Base-by-base conservation (phyloP, 2,797 vertebrate genomes). In the Epinephelus awoara region DNA sequence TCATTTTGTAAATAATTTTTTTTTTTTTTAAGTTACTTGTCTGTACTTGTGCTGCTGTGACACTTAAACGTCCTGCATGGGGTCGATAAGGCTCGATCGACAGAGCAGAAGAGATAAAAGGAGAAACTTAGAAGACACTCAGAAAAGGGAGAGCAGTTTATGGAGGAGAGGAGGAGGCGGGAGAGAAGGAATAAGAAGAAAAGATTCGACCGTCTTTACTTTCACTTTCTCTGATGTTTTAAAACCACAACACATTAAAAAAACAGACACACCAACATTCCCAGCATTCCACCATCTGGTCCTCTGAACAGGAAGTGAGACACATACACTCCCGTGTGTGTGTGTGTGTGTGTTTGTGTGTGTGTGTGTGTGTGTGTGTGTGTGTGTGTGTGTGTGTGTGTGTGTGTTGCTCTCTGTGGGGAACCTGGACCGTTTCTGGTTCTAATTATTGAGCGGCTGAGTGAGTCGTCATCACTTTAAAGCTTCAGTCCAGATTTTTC, bases 371-470 rank as follows among this genome's bases (percentile, higher is more conserved):
- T 0, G 15, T 19, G 44, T 58, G 51, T 55, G 23, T 57, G 67
- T 49, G 72, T 67, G 72, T 75, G 63, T 67, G 72, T 67, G 54
- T 58, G 63, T 70, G 55, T 72, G 58, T 77, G 67, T 51, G 67
- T 59, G 67, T 58, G 81, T 66, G 63, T 6, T 2, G 13, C 5
- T 67, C 42, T 84, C 72, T 61, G 79, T 64, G 69, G 82, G 84
- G 81, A 76, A 70, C 72, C 79, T 18, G 57, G 77, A 23, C 67
- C 11, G 77, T 78, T 89, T 55, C 86, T 88, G 89, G 61, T 86
- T 92, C 91, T 80, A 89, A 93, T 93, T 93, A 93, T 69, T 27
- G 70, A 87, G 68, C 46, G 25, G 51, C 49, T 64, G n/a, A 74
- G 34, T 27, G 71, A 79, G 64, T 34, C 58, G 18, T 47, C 7